Base-by-base conservation (phyloP, 2,113 vertebrate genomes). In the Chloropsis hardwickii region DNA sequence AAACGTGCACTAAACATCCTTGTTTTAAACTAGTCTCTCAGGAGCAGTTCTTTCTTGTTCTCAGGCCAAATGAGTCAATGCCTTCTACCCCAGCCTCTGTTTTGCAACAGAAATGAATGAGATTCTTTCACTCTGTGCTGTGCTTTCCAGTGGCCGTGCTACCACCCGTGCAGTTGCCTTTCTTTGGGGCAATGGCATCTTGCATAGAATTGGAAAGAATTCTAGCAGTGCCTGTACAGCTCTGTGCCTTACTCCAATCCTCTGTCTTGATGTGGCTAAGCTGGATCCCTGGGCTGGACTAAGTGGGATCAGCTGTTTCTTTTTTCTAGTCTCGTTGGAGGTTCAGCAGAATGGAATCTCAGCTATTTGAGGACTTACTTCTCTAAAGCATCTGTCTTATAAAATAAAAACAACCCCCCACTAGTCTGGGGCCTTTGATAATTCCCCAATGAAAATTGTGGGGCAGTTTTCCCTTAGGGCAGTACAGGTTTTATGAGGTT, bases 361-460 rank as follows among this genome's bases (percentile, higher is more conserved):
- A 97, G 39, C 86, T 97, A 72, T 95, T 69, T 93, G 91, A 95
- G 86, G 85, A 73, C 85, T 96, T 97, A 88, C 54, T 91, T 94
- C 95, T 95, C 82, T 95, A 91, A 98, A 94, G 84, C 72, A 87
- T 96, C 72, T 97, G 88, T 90, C 95, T 96, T 95, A 86, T 81
- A 92, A 95, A 86, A 87, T 95, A 77, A 81, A 92, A 93, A 95
- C 93, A 96, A 93, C 45, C 84, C 84, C 47, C 93, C 85, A 93
- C 87, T 39, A 92, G 70, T 92, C 88, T 76, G 81, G 51, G 87
- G 67, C 89, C 97, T 97, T 94, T 88, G 84, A 81, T 94, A 95
- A 90, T 86, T 94, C 57, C 61, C 69, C 79, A 67, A 45, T 95
- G 82, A 97, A 96, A 96, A 65, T 14, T 54, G 73, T 84, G 80